Evolutionary conservation across 2,888 invertebrate species (phyloP).

Genomic region (Cenopis cana): DNA sequence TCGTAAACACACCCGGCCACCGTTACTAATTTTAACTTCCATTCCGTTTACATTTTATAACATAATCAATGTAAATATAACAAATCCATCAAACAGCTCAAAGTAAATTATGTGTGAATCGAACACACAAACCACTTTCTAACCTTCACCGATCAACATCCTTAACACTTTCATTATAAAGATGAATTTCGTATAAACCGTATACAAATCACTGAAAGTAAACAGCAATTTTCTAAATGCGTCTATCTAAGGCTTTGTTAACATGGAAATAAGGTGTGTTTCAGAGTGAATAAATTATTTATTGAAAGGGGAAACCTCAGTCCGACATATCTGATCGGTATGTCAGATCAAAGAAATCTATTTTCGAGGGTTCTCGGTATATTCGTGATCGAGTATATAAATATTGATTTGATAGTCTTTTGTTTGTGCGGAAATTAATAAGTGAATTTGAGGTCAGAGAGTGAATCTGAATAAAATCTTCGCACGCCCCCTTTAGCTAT

Average conservation of each 20-base stretch:
- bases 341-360: slow-evolving; percentile 42
- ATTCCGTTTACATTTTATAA: slow-evolving; percentile 12
- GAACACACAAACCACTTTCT: background rate
- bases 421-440: background rate
- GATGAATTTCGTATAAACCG: background rate
- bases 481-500: too few species aligned
- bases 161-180: background rate
- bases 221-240: background rate
- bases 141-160: background rate
- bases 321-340: slow-evolving; percentile 22
- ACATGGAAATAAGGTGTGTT: background rate
- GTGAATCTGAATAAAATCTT: too few species aligned
- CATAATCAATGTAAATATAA: slow-evolving; percentile 11
- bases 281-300: background rate
- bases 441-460: too few species aligned
- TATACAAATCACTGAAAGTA: background rate
- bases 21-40: too few species aligned
- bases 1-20: background rate
- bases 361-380: slow-evolving; percentile 14
- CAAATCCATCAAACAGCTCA: slow-evolving; percentile 25
- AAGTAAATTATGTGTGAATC: slow-evolving; percentile 7
- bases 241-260: background rate
- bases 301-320: background rate
- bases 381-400: slow-evolving; percentile 20
- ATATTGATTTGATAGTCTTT: slow-evolving; percentile 24